Evolutionary conservation across 2,888 invertebrate genomes (phyloP), one percentile per base, ranked within the genome.

Genomic region (Eumacrocentrus americanus): DNA sequence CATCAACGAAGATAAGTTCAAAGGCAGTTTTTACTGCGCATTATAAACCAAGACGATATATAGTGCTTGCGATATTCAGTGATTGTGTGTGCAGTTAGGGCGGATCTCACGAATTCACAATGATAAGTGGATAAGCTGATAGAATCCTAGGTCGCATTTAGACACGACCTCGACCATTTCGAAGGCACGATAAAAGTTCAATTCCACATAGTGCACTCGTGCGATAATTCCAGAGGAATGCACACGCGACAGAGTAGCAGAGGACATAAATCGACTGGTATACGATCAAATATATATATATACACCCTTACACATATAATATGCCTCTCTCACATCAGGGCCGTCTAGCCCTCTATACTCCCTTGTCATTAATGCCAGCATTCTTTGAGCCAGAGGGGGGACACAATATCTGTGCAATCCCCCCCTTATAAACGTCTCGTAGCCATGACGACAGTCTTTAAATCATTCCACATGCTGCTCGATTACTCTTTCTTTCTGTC

Each of bases 381-480:
- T 25, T 46, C 11, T 46, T 16, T 12, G 50, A n/a, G n/a, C n/a
- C n/a, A n/a, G n/a, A 18, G 38, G 18, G 44, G 34, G 35, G 25
- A 23, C 25, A 50, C 35, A 20, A 52, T n/a, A 52, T 51, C n/a
- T n/a, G n/a, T n/a, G n/a, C n/a, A n/a, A n/a, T n/a, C 23, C 20
- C 44, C 51, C 58, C 46, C 25, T 29, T 18, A 37, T 14, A 42
- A 16, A 22, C 37, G 53, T 53, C 52, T 53, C 50, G 53, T 58
- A 22, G 46, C 20, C 58, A 58, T 58, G 58, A 46, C 58, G 46
- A 58, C 58, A 47, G 25, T 47, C 44, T 46, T 55, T 14, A 34
- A 58, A 58, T 58, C 35, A 58, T 58, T 58, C 40, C 29, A 25
- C 37, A 58, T 58, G 46, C 38, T 44, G 58, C 58, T 53, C 58